Conservation (phyloP, 2,888 invertebrate genomes). For the Caenorhabditis sp. region DNA sequence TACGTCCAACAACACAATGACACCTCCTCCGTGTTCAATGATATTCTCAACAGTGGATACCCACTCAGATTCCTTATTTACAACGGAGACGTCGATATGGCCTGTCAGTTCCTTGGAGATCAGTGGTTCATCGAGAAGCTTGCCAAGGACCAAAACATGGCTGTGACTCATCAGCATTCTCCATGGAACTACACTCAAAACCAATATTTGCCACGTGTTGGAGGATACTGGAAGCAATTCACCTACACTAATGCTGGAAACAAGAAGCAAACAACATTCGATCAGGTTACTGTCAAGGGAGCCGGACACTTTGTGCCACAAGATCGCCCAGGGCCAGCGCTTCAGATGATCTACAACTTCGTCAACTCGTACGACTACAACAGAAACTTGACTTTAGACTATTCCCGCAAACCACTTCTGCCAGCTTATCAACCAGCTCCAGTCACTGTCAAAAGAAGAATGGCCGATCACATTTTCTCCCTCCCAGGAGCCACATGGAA, state of each 20-base stretch:
- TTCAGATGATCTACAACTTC: conserved; percentile 88
- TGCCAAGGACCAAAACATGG: conserved; percentile 66
- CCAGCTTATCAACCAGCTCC: conserved; percentile 65
- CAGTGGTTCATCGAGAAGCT: conserved; percentile 80
- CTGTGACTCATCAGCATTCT: conserved; percentile 43
- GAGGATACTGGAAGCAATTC: conserved; percentile 77
- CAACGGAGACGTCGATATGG: conserved; percentile 81
- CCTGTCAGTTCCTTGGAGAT: conserved; percentile 79
- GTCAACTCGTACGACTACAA: conserved; percentile 71
- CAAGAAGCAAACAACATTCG: conserved; percentile 46
- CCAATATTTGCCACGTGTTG: conserved; percentile 70
- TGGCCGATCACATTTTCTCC: conserved; percentile 73
- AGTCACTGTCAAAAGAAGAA: conserved; percentile 61
- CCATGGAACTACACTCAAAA: conserved; percentile 77
- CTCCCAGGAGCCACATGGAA: conserved; percentile 79
- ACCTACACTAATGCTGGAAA: conserved; percentile 47
- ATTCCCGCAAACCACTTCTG: conserved; percentile 70
- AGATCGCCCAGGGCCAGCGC: conserved; percentile 90
- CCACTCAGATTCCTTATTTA: conserved; percentile 75
- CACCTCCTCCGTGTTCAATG: conserved; percentile 76
- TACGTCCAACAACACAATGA: conserved; percentile 79
- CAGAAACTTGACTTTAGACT: conserved; percentile 64
- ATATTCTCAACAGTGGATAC: conserved; percentile 65
- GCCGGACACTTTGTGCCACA: conserved; percentile 91
- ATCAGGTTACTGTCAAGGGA: conserved; percentile 75